phyloP scores from a whole-genome alignment of 2,797 vertebrate species.

The Atherinosoma microstoma region DNA sequence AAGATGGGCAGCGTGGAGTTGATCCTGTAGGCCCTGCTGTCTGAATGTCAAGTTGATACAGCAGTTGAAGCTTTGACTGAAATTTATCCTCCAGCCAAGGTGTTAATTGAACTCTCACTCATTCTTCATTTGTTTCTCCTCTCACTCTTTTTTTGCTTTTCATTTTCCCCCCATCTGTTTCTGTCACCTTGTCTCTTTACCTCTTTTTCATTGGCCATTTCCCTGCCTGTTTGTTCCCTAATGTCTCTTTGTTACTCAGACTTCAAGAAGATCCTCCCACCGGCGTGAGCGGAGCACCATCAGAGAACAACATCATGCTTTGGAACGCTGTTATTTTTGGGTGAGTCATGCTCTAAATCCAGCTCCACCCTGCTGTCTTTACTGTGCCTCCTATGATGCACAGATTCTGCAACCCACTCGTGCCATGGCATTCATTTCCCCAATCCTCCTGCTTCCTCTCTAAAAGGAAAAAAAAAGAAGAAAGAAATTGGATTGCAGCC shows the following conservation, averaged over 20 bases:
- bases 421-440: not conserved
- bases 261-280: slow-evolving; percentile 99
- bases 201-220: not conserved
- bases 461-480: slow-evolving; percentile 10
- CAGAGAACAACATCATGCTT: slow-evolving; percentile 99
- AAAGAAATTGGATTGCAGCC: slow-evolving; percentile 27
- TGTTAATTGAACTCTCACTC: slow-evolving; percentile 52
- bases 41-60: slow-evolving; percentile 50
- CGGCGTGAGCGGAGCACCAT: slow-evolving; percentile 97
- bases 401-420: slow-evolving; percentile 20
- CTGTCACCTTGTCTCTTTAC: not conserved
- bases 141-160: not conserved
- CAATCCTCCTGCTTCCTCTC: slow-evolving; percentile 7
- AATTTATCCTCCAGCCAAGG: slow-evolving; percentile 57
- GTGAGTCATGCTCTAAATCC: slow-evolving; percentile 84
- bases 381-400: slow-evolving; percentile 48
- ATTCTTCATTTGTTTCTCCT: not conserved
- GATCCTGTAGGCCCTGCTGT: slow-evolving; percentile 23
- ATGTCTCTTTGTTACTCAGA: slow-evolving; percentile 74
- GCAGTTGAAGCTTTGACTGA: slow-evolving; percentile 55
- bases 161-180: not conserved
- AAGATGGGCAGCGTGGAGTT: slow-evolving; percentile 17
- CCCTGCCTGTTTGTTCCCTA: not conserved
- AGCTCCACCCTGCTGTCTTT: slow-evolving; percentile 49
- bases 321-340: slow-evolving; percentile 99